Conservation (phyloP, 1,140 invertebrate species). For the Amphibalanus amphitrite region DNA sequence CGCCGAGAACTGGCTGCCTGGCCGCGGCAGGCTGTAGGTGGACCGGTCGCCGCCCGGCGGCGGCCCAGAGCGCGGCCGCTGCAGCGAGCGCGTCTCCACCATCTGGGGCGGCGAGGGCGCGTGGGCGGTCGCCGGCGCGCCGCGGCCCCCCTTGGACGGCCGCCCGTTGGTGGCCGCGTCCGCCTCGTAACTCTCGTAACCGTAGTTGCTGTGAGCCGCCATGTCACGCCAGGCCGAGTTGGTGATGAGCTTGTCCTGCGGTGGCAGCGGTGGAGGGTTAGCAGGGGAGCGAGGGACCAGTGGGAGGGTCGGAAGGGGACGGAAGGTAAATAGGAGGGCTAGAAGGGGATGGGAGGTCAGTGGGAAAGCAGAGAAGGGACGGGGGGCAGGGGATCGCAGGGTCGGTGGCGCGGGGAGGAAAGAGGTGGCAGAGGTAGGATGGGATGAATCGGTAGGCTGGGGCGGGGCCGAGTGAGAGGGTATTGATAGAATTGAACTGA, state of each 20-base stretch:
- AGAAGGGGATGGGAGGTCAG: neutral
- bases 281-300: neutral
- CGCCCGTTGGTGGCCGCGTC: constrained; percentile 23
- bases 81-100: constrained; percentile 30
- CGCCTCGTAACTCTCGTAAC: constrained; percentile 64
- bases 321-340: neutral
- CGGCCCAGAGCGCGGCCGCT: constrained; percentile 31
- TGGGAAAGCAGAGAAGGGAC: neutral
- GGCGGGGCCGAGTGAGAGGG: no score
- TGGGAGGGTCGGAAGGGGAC: neutral
- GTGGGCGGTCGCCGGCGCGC: constrained; percentile 13
- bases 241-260: constrained; percentile 57
- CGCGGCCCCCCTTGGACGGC: constrained; percentile 11
- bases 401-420: no score
- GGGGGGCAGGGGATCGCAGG: no score
- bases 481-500: no score
- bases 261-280: neutral
- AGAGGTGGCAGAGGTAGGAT: no score
- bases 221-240: constrained; percentile 76
- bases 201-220: constrained; percentile 60
- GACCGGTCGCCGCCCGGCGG: constrained; percentile 11
- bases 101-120: constrained; percentile 9
- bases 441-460: no score
- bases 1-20: constrained; percentile 8
- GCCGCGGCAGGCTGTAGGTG: constrained; percentile 13